These are phyloP conservation scores for Chromis chromis DNA, from an alignment of 2,797 vertebrate species.

Conservation along the genomic window DNA sequence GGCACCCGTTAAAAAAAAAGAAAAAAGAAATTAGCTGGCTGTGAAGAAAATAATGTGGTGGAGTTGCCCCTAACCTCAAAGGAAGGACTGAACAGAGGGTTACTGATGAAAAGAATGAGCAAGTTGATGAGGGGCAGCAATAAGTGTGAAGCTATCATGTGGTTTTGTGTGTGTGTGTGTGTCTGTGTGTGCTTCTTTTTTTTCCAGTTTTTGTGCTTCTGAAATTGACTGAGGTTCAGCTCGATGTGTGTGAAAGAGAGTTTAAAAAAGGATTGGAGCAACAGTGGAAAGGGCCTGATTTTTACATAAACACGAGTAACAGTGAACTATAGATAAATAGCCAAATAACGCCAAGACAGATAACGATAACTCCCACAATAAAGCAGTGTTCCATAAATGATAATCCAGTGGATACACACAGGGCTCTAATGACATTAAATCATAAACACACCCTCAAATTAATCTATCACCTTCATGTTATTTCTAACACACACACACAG, in stretches of 20 bases:
- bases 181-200: background rate
- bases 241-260: background rate
- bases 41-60: constrained; percentile 58
- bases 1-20: constrained; percentile 39
- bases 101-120: constrained; percentile 37
- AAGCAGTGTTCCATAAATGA: constrained; percentile 65
- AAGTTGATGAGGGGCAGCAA: constrained; percentile 9
- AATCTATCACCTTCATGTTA: constrained; percentile 75
- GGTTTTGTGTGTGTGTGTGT: background rate
- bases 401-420: constrained; percentile 63
- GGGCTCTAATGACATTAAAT: constrained; percentile 76
- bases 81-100: constrained; percentile 27
- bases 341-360: constrained; percentile 51
- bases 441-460: constrained; percentile 73
- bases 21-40: constrained; percentile 53
- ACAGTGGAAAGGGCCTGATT: constrained; percentile 3
- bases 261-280: constrained; percentile 8
- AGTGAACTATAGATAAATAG: constrained; percentile 18
- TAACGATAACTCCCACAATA: constrained; percentile 61
- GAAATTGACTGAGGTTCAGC: constrained; percentile 1
- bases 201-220: background rate
- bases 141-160: constrained; percentile 30
- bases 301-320: constrained; percentile 16
- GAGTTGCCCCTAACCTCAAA: constrained; percentile 48
- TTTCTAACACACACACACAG: constrained; percentile 50